A percentile compares a stretch with the other conserved stretches of the same genome.
phyloP scores from a whole-genome alignment of 2,888 invertebrate genomes.

The Melieria picta region DNA sequence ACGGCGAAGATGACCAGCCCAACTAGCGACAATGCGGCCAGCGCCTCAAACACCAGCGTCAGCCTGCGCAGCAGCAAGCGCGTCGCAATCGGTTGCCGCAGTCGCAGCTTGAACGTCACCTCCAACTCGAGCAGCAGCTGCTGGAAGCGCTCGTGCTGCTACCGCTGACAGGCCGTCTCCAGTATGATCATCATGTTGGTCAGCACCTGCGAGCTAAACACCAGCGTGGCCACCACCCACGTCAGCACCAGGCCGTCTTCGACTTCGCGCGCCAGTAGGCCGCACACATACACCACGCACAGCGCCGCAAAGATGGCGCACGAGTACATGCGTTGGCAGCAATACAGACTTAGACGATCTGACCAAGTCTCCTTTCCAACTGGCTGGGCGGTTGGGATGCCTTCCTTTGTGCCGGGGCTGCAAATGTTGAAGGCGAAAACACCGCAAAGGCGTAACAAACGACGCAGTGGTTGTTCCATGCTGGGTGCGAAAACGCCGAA shows the following conservation, averaged over 20 bases:
- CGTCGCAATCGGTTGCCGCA: conserved; percentile 28
- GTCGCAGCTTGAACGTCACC: conserved; percentile 32
- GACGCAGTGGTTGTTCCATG: conserved; percentile 7
- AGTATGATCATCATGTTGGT: conserved; percentile 39
- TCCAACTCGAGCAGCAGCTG: conserved; percentile 33
- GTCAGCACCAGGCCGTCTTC: conserved; percentile 7
- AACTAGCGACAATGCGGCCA: conserved; percentile 29
- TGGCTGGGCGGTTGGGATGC: background rate
- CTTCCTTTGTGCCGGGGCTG: background rate
- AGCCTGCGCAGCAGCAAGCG: background rate
- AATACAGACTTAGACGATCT: too few species aligned
- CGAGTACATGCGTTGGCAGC: background rate
- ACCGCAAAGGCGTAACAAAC: conserved; percentile 8
- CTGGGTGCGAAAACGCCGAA: background rate
- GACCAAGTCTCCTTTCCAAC: too few species aligned
- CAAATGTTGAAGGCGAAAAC: conserved; percentile 10
- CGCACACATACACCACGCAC: conserved; percentile 11
- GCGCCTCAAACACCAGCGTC: background rate
- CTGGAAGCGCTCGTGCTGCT: conserved; percentile 38
- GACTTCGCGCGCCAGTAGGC: conserved; percentile 9
- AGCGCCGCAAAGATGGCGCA: background rate
- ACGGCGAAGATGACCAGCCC: conserved; percentile 36
- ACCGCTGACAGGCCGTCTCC: conserved; percentile 36
- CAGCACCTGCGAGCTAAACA: conserved; percentile 34
- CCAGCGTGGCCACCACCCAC: conserved; percentile 20